Evolutionary conservation across 2,113 vertebrate genomes (phyloP), one percentile per base, ranked within the genome.

Genomic region (Leucosticte australis): DNA sequence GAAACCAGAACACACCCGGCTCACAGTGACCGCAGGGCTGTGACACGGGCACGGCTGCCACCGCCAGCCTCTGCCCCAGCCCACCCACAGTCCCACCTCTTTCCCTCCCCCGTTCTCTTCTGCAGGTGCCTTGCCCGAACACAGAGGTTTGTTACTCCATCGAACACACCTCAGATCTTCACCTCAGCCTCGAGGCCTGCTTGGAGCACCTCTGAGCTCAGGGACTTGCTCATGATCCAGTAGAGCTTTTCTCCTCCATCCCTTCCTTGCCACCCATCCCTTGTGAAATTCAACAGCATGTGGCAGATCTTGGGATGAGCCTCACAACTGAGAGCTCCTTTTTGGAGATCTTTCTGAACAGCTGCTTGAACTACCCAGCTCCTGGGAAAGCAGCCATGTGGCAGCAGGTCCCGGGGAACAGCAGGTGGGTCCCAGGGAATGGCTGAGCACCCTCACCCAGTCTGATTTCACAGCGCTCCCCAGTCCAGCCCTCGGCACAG

Each of bases 401-500:
- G 59, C 73, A 67, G n/a, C 0, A 0, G n/a, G 24, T 63, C 11
- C 20, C 60, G 24, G 68, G 63, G 57, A n/a, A 14, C 0, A 56
- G 76, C 0, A 2, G 68, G 37, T 20, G 11, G 7, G 41, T 47
- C 41, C 41, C 69, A 56, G 50, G 73, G 37, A 59, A 44, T 2
- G 27, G 63, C 21, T n/a, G 14, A 42, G 59, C 63, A 31, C 7
- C 19, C 97, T 98, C 96, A 99, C 99, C 98, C 56, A 98, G 96
- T 69, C 98, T 94, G 73, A 30, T 96, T 59, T 99, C 98, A 9
- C 99, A 99, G 85, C 1, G 95, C 3, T 90, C 73, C 78, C 99
- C 99, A 1, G 95, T 98, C 99, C 99, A 99, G 63, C 98, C 98
- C 84, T 98, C 98, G 0, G 93, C 70, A 75, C 99, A 99, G 97